Evolutionary conservation across 2,797 vertebrate species (phyloP), one percentile per base, ranked within the genome.

Genomic region (Sebastes diploproa): DNA sequence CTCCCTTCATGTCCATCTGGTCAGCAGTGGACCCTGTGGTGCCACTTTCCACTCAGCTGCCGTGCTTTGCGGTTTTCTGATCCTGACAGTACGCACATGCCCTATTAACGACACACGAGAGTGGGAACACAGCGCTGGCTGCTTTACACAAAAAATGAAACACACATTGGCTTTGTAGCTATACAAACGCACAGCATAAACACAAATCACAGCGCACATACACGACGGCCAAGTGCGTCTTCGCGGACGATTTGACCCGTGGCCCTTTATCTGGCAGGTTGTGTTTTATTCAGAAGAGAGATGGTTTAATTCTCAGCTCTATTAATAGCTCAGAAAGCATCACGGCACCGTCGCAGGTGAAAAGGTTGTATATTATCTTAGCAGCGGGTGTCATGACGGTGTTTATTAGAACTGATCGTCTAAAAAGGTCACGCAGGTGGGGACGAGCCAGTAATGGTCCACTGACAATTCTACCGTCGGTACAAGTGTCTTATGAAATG

Each of bases 1-100:
- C 72, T 80, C 71, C 80, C 88, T 90, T 95, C 88, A 87, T 89
- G 93, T 94, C 93, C 95, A 94, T 95, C 92, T 94, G 93, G 90
- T 93, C 85, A 74, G 82, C 83, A 77, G 27, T 29, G 82, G 82
- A 91, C 83, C 90, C 91, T 50, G 84, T 61, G 52, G 88, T 83
- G 90, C 72, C 68, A 61, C 86, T 86, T 87, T 92, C 85, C 86
- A 83, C 77, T 76, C 80, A 80, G 83, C 80, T 81, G 83, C 84
- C 34, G 55, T 72, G 73, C 77, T 84, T 75, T 80, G 72, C 18
- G 30, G 72, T 83, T 88, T 88, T 90, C 83, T 90, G 85, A 92
- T 92, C 88, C 81, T 73, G 75, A 86, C 92, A 86, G 86, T 85
- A 77, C 11, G 56, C 83, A 80, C 82, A 23, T 71, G 81, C 70